Evolutionary conservation across 2,113 vertebrate genomes (phyloP), one percentile per base, ranked within the genome.

Genomic region (Plectropomus leopardus): DNA sequence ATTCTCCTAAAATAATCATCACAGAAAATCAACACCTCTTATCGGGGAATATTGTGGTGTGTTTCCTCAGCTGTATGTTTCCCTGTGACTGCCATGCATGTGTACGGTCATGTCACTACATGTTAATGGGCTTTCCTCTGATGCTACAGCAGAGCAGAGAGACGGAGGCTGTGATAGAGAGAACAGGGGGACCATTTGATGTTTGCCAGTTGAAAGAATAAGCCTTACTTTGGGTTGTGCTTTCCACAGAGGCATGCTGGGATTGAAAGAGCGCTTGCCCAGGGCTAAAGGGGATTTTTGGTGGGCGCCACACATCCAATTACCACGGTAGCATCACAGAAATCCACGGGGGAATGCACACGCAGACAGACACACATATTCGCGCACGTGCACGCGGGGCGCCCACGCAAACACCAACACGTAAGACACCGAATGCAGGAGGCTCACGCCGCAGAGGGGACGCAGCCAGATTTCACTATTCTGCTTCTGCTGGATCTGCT

Each of bases 241-340:
- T 87, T 90, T 91, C 85, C 88, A 88, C 76, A 81, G 90, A 93
- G 89, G 88, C 93, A 90, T 83, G 88, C 89, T 87, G 88, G 91
- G 93, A 93, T 90, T 89, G 90, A 93, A 87, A 92, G 90, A 92
- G 88, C 83, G 80, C 91, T 92, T 84, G 91, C 93, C 93, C 91
- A 77, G 61, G 90, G 93, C 91, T 91, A 89, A 90, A 90, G 86
- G 91, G 87, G 93, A 92, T 92, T 94, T 94, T 91, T 90, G 91
- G 93, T 92, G 91, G 91, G 93, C 88, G 90, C 92, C 93, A 88
- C 89, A 88, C 92, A 94, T 94, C 94, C 93, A 94, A 94, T 95
- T 95, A 95, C 93, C 93, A 91, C 83, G 65, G 90, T 86, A 88
- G 89, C 91, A 89, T 88, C 91, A 88, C 76, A 90, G 79, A 85